phyloP scores from a whole-genome alignment of 2,113 vertebrate genomes.

The Poicephalus gulielmi region DNA sequence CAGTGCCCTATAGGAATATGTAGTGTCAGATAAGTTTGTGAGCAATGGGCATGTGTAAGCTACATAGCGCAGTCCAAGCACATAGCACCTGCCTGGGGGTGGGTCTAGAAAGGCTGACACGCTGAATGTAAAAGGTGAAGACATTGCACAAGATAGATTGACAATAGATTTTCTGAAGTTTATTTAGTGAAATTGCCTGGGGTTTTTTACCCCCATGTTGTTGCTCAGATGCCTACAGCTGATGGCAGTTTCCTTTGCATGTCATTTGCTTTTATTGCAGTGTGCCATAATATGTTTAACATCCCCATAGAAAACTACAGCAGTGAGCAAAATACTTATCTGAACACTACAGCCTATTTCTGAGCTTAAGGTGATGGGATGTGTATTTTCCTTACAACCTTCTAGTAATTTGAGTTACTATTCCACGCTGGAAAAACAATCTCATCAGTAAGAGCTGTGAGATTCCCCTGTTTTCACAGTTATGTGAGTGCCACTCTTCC shows the following conservation, averaged over 20 bases:
- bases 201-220: fast-evolving
- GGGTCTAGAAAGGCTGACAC: not conserved
- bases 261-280: not conserved
- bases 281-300: not conserved
- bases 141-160: not conserved
- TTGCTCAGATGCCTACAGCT: not conserved
- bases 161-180: not conserved
- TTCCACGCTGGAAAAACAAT: constrained; percentile 1
- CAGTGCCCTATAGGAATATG: too few species aligned
- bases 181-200: not conserved
- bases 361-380: not conserved
- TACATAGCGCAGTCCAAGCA: fast-evolving
- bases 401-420: not conserved
- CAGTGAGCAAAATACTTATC: not conserved
- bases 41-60: not conserved
- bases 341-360: not conserved
- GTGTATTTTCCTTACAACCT: not conserved
- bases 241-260: not conserved
- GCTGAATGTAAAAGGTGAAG: not conserved
- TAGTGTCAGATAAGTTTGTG: fast-evolving
- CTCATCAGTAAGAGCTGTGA: constrained; percentile 34
- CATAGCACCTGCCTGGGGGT: not conserved
- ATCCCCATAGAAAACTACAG: not conserved
- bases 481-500: constrained; percentile 34
- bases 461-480: constrained; percentile 34